Conservation (phyloP, 2,888 invertebrate genomes). For the Phortica magna region DNA sequence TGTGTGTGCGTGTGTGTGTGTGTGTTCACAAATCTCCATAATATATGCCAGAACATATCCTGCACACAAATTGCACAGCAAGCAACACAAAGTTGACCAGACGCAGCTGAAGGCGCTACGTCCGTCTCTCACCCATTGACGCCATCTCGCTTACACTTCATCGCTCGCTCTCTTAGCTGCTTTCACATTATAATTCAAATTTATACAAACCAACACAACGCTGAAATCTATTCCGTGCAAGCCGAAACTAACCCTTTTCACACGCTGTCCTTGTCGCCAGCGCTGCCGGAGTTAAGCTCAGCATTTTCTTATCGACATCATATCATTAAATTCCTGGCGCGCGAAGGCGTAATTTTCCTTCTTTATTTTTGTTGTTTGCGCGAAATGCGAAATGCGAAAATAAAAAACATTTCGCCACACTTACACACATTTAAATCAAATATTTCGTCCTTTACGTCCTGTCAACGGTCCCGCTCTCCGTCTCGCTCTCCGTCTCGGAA, state of each 20-base stretch:
- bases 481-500: no score
- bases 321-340: constrained; percentile 58
- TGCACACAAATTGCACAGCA: constrained; percentile 77
- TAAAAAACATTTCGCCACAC: constrained; percentile 36
- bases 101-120: background rate
- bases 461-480: constrained; percentile 15
- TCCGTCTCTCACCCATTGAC: background rate
- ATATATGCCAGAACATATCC: constrained; percentile 78
- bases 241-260: constrained; percentile 63
- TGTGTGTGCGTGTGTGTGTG: background rate
- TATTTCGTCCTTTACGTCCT: constrained; percentile 34
- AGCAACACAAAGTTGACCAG: constrained; percentile 38
- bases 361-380: constrained; percentile 22
- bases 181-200: constrained; percentile 71
- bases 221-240: background rate
- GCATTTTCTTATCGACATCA: constrained; percentile 66
- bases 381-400: constrained; percentile 38
- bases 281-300: constrained; percentile 26
- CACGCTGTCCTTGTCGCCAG: constrained; percentile 43
- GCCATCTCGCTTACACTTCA: background rate
- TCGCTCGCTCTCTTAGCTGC: constrained; percentile 10
- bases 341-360: constrained; percentile 26
- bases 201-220: constrained; percentile 59
- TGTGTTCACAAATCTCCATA: constrained; percentile 69
- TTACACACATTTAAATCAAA: constrained; percentile 22